These are phyloP conservation scores for Gymnoscelis rufifasciata DNA, from an alignment of 2,888 invertebrate species.

Conservation along the genomic window DNA sequence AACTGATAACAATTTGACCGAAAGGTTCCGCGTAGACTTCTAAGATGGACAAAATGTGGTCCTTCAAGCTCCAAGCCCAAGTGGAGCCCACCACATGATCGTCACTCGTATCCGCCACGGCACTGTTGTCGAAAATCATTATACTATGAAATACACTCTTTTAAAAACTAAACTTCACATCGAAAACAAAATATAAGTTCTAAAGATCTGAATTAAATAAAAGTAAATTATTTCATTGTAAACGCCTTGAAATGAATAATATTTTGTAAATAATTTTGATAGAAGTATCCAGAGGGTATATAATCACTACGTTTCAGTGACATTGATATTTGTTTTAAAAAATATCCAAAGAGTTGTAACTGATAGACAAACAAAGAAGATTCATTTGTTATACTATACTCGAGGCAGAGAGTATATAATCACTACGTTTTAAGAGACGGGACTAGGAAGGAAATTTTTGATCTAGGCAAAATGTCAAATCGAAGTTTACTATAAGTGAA, in stretches of 20 bases:
- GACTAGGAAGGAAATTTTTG: no score
- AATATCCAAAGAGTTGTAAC: neutral
- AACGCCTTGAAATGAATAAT: constrained; percentile 12
- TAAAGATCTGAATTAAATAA: constrained; percentile 14
- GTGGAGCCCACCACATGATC: constrained; percentile 30
- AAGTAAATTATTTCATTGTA: neutral
- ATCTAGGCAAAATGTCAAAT: no score
- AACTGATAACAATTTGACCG: constrained; percentile 41
- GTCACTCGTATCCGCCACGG: constrained; percentile 22
- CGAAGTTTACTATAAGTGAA: no score
- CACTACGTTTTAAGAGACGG: no score
- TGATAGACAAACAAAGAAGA: constrained; percentile 9
- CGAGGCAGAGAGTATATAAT: no score
- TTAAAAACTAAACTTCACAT: constrained; percentile 37
- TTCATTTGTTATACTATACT: neutral
- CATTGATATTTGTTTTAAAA: constrained; percentile 19
- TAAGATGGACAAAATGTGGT: constrained; percentile 37
- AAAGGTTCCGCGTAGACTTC: constrained; percentile 45
- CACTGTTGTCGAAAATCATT: constrained; percentile 13
- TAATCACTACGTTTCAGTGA: no score
- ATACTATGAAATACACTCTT: constrained; percentile 14
- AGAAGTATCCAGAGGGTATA: no score
- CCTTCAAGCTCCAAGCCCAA: constrained; percentile 30
- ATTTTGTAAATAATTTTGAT: constrained; percentile 22
- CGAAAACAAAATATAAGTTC: constrained; percentile 27